A percentile compares a stretch with the other conserved stretches of the same genome.
Evolutionary conservation across 2,888 invertebrate genomes (phyloP).

Genomic region (Philhelius pedissequus): DNA sequence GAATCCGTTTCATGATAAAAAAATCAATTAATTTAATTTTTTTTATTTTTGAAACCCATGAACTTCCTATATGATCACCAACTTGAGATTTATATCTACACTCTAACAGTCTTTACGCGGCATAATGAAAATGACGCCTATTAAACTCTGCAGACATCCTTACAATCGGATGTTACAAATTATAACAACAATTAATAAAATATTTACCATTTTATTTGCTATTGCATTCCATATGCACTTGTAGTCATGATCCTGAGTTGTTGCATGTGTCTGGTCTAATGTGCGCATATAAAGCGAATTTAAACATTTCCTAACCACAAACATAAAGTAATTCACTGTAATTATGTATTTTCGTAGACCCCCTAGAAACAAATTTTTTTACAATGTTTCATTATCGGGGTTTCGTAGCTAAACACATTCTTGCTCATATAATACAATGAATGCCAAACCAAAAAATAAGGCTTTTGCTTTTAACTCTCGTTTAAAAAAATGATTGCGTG

Average conservation of each 20-base stretch:
- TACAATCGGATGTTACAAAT: constrained; percentile 1
- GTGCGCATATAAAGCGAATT: background rate
- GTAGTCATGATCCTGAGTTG: constrained; percentile 1
- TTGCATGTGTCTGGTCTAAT: background rate
- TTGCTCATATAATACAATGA: background rate
- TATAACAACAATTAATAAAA: constrained; percentile 9
- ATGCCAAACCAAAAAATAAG: constrained; percentile 27
- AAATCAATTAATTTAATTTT: no score
- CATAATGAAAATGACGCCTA: background rate
- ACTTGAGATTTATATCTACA: no score
- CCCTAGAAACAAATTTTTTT: constrained; percentile 40
- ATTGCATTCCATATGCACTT: background rate
- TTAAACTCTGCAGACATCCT: background rate
- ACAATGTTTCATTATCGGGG: constrained; percentile 48
- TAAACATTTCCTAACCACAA: constrained; percentile 11
- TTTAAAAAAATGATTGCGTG: constrained; percentile 49
- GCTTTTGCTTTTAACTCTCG: constrained; percentile 8
- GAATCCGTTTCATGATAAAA: no score
- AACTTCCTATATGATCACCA: no score
- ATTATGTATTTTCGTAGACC: constrained; percentile 34
- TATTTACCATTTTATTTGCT: background rate
- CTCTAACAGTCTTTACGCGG: no score
- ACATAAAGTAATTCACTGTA: constrained; percentile 37
- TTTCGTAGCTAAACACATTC: background rate
- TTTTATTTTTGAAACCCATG: no score